Evolutionary conservation across 64 coral and sea anemone genomes (phyloP).

Genomic region (Trachythela sp.): DNA sequence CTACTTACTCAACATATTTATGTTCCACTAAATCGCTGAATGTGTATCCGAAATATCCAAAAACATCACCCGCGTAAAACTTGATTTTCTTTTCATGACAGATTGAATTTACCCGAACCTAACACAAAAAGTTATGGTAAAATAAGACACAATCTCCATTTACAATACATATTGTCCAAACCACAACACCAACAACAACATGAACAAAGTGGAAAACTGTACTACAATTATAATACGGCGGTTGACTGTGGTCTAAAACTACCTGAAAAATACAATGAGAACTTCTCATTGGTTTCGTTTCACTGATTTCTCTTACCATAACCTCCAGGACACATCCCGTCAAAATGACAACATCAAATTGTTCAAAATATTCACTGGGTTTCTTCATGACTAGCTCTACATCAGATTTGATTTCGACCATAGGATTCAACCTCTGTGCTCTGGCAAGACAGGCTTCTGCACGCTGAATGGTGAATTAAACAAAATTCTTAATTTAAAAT

Average conservation of each 20-base stretch:
- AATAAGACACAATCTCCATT: too few species aligned
- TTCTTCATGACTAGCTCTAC: slow-evolving; percentile 52
- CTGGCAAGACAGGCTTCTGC: slow-evolving; percentile 70
- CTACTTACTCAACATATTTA: slow-evolving; percentile 99
- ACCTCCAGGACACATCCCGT: slow-evolving; percentile 68
- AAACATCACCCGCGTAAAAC: slow-evolving; percentile 91
- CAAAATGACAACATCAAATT: slow-evolving; percentile 90
- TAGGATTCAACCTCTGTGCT: slow-evolving; percentile 79
- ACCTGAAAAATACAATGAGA: too few species aligned
- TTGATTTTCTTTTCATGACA: slow-evolving; percentile 70
- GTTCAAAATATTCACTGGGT: slow-evolving; percentile 60
- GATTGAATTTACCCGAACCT: slow-evolving; percentile 81
- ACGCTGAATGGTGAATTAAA: slow-evolving; percentile 49
- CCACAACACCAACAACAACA: too few species aligned
- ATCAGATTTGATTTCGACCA: slow-evolving; percentile 82
- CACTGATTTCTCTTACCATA: slow-evolving; percentile 63
- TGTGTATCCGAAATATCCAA: slow-evolving; percentile 98
- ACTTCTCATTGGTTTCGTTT: too few species aligned
- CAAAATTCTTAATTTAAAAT: neutral
- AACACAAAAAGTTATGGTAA: slow-evolving; percentile 13
- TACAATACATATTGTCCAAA: too few species aligned
- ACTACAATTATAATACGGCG: too few species aligned
- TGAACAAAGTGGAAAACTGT: too few species aligned
- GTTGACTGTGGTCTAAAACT: too few species aligned
- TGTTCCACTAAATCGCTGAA: slow-evolving; percentile 87